Evolutionary conservation across 2,113 vertebrate species (phyloP).

Genomic region (Takifugu bimaculatus): DNA sequence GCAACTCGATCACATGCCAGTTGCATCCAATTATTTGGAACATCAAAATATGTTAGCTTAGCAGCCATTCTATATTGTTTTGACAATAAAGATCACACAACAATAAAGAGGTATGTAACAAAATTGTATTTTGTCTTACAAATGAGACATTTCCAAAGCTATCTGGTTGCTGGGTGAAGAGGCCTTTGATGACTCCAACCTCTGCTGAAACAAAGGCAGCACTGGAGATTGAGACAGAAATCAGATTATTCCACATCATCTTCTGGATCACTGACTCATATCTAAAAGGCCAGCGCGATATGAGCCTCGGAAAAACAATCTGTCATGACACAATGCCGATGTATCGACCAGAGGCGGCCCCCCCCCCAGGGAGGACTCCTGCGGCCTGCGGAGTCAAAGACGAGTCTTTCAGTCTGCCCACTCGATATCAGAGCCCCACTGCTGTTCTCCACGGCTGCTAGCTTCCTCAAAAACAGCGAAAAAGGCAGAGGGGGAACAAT

Average conservation of each 20-base stretch:
- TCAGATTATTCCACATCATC: conserved; percentile 40
- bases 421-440: conserved; percentile 2
- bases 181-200: neutral
- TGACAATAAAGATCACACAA: too few relatives aligned
- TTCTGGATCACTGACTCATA: conserved; percentile 54
- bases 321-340: conserved; percentile 57
- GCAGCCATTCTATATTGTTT: too few relatives aligned
- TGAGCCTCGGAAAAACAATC: conserved; percentile 45
- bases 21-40: too few relatives aligned
- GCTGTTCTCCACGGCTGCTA: neutral
- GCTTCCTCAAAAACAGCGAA: conserved; percentile 13
- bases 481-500: conserved; percentile 1
- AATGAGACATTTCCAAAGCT: too few relatives aligned
- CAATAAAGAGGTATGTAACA: too few relatives aligned
- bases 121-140: too few relatives aligned
- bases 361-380: conserved; percentile 29
- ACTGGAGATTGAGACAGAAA: conserved; percentile 46
- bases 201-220: conserved; percentile 9
- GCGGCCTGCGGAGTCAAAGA: conserved; percentile 26
- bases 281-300: conserved; percentile 54
- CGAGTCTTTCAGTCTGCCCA: conserved; percentile 23
- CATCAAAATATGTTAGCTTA: too few relatives aligned
- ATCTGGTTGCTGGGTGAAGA: neutral
- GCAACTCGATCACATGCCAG: too few relatives aligned
- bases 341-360: conserved; percentile 50